Base-by-base conservation (phyloP, 2,888 invertebrate species). In the Eupithecia vulgata region DNA sequence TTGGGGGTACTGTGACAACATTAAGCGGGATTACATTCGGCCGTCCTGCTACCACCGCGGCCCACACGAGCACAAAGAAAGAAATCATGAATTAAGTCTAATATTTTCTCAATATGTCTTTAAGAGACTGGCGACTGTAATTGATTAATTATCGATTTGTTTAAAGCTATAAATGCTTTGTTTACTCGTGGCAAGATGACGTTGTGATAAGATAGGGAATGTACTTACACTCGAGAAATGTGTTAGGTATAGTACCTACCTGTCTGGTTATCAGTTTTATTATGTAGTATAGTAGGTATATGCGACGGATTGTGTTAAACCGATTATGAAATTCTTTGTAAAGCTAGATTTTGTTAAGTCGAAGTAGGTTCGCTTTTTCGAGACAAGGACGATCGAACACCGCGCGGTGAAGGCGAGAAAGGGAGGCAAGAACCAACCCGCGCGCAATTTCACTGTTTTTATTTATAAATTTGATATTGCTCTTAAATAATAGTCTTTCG, bases 91-190 rank as follows among this genome's bases (percentile, higher is more conserved):
- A 12, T 25, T 57, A 57, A 25, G 57, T 57, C 25, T 57, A 5
- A 1, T 57, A 57, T 5, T 34, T 25, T 61, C 61, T 61, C 61
- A 34, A 34, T 61, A 8, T 17, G 34, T 61, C 17, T 30, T 25
- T 57, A 25, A 7, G 15, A 59, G 59, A 61, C 25, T 57, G 12
- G 15, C 61, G 34, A 34, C 34, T 34, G 34, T 34, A 34, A 34
- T 61, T 61, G 61, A 34, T 61, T 61, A 61, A 34, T 34, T 61
- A 61, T 57, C 57, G 12, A 21, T 12, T 57, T 57, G 57, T 57
- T n/a, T 21, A 52, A 21, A 52, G 52, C 21, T 57, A 13, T 57
- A 57, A 25, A 57, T 25, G 25, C 57, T 57, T 57, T 21, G 21
- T 52, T 52, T 52, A 57, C 13, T 13, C 57, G 57, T 57, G 5